Conservation (phyloP, 2,797 vertebrate genomes). For the Gambelia wislizenii region DNA sequence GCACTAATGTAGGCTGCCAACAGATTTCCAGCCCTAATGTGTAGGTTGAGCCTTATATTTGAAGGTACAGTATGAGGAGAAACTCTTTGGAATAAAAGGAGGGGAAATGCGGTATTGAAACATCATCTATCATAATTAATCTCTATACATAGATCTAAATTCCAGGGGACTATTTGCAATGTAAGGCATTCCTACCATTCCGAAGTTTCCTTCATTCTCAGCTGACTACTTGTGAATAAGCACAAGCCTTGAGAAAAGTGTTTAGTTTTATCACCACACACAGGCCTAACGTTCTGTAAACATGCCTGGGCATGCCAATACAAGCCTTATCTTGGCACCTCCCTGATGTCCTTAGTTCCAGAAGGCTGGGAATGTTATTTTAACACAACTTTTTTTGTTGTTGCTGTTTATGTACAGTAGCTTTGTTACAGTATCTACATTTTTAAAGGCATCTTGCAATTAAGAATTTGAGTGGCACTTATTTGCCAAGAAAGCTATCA, state of each 20-base stretch:
- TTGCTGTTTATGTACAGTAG: conserved; percentile 19
- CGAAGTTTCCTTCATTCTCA: conserved; percentile 12
- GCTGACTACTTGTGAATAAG: conserved; percentile 24
- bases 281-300: conserved; percentile 32
- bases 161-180: conserved; percentile 24
- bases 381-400: neutral
- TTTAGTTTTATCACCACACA: conserved; percentile 23
- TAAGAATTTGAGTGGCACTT: conserved; percentile 28
- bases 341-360: conserved; percentile 12
- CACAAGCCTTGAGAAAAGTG: conserved; percentile 13
- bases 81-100: neutral
- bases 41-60: neutral
- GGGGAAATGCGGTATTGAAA: neutral
- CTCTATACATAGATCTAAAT: conserved; percentile 7
- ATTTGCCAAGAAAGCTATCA: conserved; percentile 17
- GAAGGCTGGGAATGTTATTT: conserved; percentile 49
- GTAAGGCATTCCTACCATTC: conserved; percentile 26
- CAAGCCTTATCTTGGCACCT: conserved; percentile 35
- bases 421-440: conserved; percentile 19
- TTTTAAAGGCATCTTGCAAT: neutral
- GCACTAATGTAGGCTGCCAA: neutral
- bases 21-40: neutral
- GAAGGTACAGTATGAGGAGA: neutral
- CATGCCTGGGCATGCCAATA: conserved; percentile 32
- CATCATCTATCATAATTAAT: conserved; percentile 18